Conservation (phyloP, 1,140 invertebrate species). For the Bilobella aurantiaca region DNA sequence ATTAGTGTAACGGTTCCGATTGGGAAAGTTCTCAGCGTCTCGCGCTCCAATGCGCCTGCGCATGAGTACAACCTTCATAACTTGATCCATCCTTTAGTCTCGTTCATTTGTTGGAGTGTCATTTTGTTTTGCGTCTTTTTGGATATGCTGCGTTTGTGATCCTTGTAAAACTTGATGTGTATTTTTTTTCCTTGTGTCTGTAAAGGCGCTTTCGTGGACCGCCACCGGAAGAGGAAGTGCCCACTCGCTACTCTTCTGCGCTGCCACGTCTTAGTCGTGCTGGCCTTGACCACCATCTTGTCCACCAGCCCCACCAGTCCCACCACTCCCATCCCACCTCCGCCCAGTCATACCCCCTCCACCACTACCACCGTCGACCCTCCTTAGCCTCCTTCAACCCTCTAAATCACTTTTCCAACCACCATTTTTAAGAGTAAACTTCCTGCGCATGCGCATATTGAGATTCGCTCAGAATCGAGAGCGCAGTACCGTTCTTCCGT, state of each 20-base stretch:
- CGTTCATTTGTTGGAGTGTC: too few relatives aligned
- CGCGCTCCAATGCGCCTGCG: too few relatives aligned
- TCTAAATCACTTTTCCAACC: slow-evolving; percentile 6
- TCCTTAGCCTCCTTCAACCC: slow-evolving; percentile 3
- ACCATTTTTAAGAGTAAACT: slow-evolving; percentile 12
- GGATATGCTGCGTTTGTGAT: slow-evolving; percentile 1
- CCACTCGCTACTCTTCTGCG: slow-evolving; percentile 22
- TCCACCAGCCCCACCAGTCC: slow-evolving; percentile 20
- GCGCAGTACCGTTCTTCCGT: too few relatives aligned
- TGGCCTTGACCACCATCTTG: slow-evolving; percentile 33
- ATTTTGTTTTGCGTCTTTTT: slow-evolving; percentile 6
- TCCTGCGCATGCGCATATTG: neutral
- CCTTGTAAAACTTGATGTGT: slow-evolving; percentile 8
- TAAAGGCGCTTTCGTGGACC: slow-evolving; percentile 34
- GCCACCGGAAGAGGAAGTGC: slow-evolving; percentile 25
- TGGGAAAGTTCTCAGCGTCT: too few relatives aligned
- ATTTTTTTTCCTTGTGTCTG: slow-evolving; percentile 17
- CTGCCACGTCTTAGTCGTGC: slow-evolving; percentile 34
- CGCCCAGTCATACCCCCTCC: slow-evolving; percentile 18
- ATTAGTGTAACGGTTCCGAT: too few relatives aligned
- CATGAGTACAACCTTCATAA: too few relatives aligned
- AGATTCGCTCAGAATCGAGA: neutral
- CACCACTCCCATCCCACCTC: slow-evolving; percentile 19
- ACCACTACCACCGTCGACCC: slow-evolving; percentile 17
- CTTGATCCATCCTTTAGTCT: too few relatives aligned